Conservation (phyloP, 1,140 invertebrate genomes). For the Ruditapes philippinarum region DNA sequence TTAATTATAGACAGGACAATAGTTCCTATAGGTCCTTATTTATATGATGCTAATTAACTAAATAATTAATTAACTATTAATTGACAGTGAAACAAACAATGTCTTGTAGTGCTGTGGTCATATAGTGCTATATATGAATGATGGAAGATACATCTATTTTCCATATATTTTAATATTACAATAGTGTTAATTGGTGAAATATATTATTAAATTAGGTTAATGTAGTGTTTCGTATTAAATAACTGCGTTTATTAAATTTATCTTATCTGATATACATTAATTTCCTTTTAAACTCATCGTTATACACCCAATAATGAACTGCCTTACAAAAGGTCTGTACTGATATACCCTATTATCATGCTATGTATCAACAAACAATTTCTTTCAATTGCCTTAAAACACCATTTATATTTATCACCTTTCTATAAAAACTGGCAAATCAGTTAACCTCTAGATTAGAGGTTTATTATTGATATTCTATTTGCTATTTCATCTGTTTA, state of each 20-base stretch:
- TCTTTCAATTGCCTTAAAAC: conserved; percentile 8
- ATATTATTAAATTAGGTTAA: neutral
- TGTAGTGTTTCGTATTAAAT: neutral
- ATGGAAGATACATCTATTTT: too few species aligned
- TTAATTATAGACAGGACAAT: too few species aligned
- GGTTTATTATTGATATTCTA: conserved; percentile 59
- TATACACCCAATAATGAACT: neutral
- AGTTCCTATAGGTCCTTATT: too few species aligned
- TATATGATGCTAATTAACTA: too few species aligned
- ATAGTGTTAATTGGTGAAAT: too few species aligned
- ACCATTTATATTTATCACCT: conserved; percentile 35
- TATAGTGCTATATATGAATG: too few species aligned
- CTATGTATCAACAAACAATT: conserved; percentile 12
- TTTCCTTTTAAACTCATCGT: neutral
- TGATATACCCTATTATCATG: neutral
- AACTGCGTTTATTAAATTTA: neutral
- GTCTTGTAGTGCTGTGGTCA: too few species aligned
- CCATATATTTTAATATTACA: neutral
- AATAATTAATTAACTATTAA: too few species aligned
- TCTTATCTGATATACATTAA: too few species aligned
- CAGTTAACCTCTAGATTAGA: conserved; percentile 34
- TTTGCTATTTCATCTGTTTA: conserved; percentile 65
- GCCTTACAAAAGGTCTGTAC: neutral
- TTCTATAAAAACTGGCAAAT: conserved; percentile 22
- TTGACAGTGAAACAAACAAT: too few species aligned